Evolutionary conservation across 1,140 invertebrate genomes (phyloP).

Genomic region (Ridgeia piscesae): DNA sequence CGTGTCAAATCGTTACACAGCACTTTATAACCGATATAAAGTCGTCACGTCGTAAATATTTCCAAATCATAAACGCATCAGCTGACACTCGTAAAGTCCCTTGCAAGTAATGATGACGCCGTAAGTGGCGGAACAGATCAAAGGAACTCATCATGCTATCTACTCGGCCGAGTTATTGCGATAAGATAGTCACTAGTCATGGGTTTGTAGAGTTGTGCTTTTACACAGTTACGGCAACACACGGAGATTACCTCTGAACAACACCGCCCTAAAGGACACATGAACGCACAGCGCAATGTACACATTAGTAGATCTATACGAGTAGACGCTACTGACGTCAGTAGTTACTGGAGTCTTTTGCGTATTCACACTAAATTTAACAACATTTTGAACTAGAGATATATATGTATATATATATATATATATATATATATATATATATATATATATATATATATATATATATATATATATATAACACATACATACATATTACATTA

Average conservation of each 20-base stretch:
- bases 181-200: neutral
- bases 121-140: neutral
- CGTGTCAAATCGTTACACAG: neutral
- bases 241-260: neutral
- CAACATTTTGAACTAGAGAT: neutral
- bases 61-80: neutral
- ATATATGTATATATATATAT: neutral
- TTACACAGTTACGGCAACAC: neutral
- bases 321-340: neutral
- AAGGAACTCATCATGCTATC: neutral
- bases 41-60: neutral
- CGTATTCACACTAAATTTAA: neutral
- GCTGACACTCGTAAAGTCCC: neutral
- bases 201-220: neutral
- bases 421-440: neutral
- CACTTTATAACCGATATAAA: neutral
- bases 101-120: neutral
- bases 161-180: neutral
- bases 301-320: neutral
- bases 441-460: neutral
- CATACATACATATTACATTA: no score
- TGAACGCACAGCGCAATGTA: neutral
- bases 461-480: neutral
- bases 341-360: neutral
- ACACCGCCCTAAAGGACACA: neutral